Conservation (phyloP, 2,797 vertebrate genomes). For the Somateria mollissima region DNA sequence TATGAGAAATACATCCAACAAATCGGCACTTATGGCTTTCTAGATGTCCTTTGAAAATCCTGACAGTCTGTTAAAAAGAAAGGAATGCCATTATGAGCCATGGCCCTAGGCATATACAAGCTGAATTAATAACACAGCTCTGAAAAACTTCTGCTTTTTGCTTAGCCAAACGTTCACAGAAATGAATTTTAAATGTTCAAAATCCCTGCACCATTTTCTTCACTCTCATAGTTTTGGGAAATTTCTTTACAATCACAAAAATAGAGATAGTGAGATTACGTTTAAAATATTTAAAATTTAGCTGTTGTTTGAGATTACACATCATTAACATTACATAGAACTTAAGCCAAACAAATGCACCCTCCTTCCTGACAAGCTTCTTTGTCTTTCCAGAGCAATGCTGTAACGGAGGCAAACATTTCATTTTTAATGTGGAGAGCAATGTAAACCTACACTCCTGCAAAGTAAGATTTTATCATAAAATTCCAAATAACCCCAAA, state of each 20-base stretch:
- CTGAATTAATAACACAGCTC: slow-evolving; percentile 71
- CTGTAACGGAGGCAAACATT: not conserved
- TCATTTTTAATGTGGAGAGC: not conserved
- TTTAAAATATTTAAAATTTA: slow-evolving; percentile 25
- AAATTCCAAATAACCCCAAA: slow-evolving; percentile 38
- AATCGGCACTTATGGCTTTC: slow-evolving; percentile 68
- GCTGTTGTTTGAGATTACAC: not conserved
- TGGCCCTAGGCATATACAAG: slow-evolving; percentile 65
- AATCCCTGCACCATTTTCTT: slow-evolving; percentile 13
- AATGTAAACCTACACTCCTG: not conserved
- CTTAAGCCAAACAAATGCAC: not conserved
- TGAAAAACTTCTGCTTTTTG: slow-evolving; percentile 61
- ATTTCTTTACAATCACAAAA: slow-evolving; percentile 50
- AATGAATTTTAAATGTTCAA: slow-evolving; percentile 47
- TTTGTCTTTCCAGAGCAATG: not conserved
- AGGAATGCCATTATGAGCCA: slow-evolving; percentile 73
- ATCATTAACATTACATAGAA: not conserved
- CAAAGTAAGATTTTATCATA: slow-evolving; percentile 11
- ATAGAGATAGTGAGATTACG: not conserved
- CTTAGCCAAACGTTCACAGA: slow-evolving; percentile 57
- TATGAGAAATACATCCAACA: slow-evolving; percentile 64
- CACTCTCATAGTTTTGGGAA: slow-evolving; percentile 12
- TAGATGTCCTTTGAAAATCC: slow-evolving; percentile 74
- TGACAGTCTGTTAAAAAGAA: slow-evolving; percentile 73
- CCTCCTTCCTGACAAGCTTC: not conserved